A percentile compares a stretch with the other conserved stretches of the same genome.
Evolutionary conservation across 2,888 invertebrate genomes (phyloP).

Genomic region (Meiosimyza platycephala): DNA sequence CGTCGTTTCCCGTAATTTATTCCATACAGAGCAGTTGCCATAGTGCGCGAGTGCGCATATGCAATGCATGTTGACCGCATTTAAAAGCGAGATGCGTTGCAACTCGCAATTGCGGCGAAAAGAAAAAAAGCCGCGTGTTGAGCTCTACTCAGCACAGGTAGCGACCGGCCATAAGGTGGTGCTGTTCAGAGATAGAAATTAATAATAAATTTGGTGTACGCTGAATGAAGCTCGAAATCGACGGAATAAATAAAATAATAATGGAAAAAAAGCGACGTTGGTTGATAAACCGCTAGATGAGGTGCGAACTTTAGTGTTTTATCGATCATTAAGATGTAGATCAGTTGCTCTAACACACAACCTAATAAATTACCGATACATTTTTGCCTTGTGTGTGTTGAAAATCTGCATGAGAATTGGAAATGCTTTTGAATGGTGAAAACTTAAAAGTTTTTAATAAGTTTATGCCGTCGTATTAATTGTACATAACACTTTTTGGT

Average conservation of each 20-base stretch:
- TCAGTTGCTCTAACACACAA: neutral
- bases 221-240: too few relatives aligned
- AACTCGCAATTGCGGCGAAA: neutral
- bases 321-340: slow-evolving; percentile 2
- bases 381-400: neutral
- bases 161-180: neutral
- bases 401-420: slow-evolving; percentile 29
- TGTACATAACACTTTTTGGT: too few relatives aligned
- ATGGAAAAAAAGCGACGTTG: neutral
- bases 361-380: neutral
- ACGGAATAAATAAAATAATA: too few relatives aligned
- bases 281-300: slow-evolving; percentile 5
- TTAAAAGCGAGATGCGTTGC: slow-evolving; percentile 7
- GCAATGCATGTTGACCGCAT: slow-evolving; percentile 33
- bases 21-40: neutral
- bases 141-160: slow-evolving; percentile 9
- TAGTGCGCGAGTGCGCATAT: neutral
- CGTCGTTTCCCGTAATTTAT: slow-evolving; percentile 20
- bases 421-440: neutral
- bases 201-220: slow-evolving; percentile 24
- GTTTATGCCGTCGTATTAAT: too few relatives aligned
- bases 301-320: slow-evolving; percentile 7
- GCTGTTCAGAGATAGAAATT: slow-evolving; percentile 27
- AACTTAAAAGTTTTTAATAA: too few relatives aligned
- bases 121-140: neutral